Percentiles rank a stretch among this genome's conserved stretches.
phyloP scores from a whole-genome alignment of 2,113 vertebrate species.

The Pao palembangensis region DNA sequence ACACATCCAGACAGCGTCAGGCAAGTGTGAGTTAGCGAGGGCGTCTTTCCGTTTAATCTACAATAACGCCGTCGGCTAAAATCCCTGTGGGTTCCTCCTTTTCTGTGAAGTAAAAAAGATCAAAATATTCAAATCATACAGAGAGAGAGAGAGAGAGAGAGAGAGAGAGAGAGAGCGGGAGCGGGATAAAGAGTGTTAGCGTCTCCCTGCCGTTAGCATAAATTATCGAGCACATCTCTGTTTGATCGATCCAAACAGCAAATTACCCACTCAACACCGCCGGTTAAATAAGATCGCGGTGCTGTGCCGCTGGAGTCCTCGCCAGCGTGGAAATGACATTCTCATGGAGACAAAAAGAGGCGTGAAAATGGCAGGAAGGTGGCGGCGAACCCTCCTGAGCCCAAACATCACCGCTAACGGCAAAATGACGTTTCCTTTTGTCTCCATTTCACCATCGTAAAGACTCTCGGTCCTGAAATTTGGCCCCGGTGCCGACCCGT shows the following conservation, averaged over 20 bases:
- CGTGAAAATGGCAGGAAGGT: background rate
- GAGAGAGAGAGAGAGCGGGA: background rate
- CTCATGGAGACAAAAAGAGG: background rate
- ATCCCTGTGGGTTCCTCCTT: slow-evolving; percentile 3
- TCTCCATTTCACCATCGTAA: too few species aligned
- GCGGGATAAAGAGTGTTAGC: slow-evolving; percentile 4
- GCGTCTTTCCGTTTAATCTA: slow-evolving; percentile 13
- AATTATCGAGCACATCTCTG: slow-evolving; percentile 23
- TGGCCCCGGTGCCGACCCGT: too few species aligned
- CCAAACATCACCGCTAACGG: too few species aligned
- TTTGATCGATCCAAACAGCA: background rate
- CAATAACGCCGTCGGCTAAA: slow-evolving; percentile 28
- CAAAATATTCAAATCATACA: slow-evolving; percentile 30
- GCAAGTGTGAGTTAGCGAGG: background rate
- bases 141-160: slow-evolving; percentile 3
- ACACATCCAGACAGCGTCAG: background rate
- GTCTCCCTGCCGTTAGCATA: slow-evolving; percentile 15
- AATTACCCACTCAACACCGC: background rate
- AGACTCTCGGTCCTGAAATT: too few species aligned
- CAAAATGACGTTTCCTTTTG: too few species aligned
- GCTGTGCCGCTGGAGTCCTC: background rate
- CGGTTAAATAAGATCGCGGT: background rate
- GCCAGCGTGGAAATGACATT: background rate
- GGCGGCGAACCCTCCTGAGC: too few species aligned
- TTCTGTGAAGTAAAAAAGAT: slow-evolving; percentile 26